These are phyloP conservation scores for Amphipoea lucens DNA, from an alignment of 2,888 invertebrate species.

Conservation along the genomic window DNA sequence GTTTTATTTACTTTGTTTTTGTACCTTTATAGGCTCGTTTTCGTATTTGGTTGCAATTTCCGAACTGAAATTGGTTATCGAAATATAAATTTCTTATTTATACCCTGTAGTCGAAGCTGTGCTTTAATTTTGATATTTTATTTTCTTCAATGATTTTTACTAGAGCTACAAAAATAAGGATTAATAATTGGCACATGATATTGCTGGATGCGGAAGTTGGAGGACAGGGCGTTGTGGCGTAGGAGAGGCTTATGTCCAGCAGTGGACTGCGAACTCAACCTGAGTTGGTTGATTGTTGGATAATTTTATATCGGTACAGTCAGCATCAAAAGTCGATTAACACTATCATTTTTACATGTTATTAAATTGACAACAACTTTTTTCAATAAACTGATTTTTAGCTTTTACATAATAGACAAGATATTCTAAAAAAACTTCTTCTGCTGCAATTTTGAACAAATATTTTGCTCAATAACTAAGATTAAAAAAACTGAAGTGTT, in stretches of 20 bases:
- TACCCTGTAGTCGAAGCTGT: neutral
- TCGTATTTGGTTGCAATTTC: constrained; percentile 17
- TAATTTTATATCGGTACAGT: neutral
- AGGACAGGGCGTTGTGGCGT: neutral
- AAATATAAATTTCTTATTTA: constrained; percentile 1
- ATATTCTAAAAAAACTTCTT: no score
- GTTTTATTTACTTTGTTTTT: constrained; percentile 4
- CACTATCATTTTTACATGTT: no score
- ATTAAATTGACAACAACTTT: no score
- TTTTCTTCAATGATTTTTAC: neutral
- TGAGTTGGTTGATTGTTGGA: neutral
- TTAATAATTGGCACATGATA: neutral
- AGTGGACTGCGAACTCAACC: no score
- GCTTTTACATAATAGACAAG: no score
- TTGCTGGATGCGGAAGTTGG: neutral
- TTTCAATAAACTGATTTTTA: no score
- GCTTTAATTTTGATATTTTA: neutral
- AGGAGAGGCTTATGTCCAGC: no score
- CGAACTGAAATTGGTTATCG: neutral
- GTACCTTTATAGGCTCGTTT: constrained; percentile 5
- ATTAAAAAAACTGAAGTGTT: no score
- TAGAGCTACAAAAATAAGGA: neutral
- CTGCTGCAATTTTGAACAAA: no score
- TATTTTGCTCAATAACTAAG: no score
- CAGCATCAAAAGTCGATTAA: no score